Evolutionary conservation across 1,140 invertebrate species (phyloP).

Genomic region (Bombus sylvicola): DNA sequence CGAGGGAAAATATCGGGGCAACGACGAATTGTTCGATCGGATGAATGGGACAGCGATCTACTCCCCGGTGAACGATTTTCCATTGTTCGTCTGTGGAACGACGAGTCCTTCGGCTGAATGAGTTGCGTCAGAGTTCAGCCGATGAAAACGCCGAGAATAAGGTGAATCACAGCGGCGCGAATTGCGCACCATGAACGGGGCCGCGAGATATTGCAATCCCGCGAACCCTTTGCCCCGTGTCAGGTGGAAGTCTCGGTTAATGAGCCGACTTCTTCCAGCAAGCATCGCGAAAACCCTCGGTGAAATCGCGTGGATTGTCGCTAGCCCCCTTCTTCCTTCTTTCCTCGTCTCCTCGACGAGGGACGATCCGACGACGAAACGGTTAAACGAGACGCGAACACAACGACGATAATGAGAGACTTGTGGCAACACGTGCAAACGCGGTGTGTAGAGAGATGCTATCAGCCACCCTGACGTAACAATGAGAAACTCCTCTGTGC

Average conservation of each 20-base stretch:
- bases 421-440: slow-evolving; percentile 73
- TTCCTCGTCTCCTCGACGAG: slow-evolving; percentile 3
- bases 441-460: slow-evolving; percentile 72
- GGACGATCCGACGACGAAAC: slow-evolving; percentile 58
- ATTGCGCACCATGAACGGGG: slow-evolving; percentile 26
- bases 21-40: slow-evolving; percentile 8
- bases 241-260: slow-evolving; percentile 30
- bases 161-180: slow-evolving; percentile 33
- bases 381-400: slow-evolving; percentile 66
- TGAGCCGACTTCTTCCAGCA: slow-evolving; percentile 42
- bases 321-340: not conserved
- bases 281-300: slow-evolving; percentile 7
- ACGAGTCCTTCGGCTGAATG: slow-evolving; percentile 52
- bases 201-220: slow-evolving; percentile 37
- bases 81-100: slow-evolving; percentile 45
- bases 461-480: slow-evolving; percentile 79
- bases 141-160: slow-evolving; percentile 49
- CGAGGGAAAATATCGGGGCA: slow-evolving; percentile 8
- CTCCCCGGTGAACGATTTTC: slow-evolving; percentile 16
- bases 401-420: slow-evolving; percentile 75
- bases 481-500: slow-evolving; percentile 78
- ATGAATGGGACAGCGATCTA: slow-evolving; percentile 39
- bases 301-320: slow-evolving; percentile 59
- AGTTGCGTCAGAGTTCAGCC: slow-evolving; percentile 48
- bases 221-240: slow-evolving; percentile 13